Evolutionary conservation across 2,888 invertebrate species (phyloP).

Genomic region (Muschampia plurimacula): DNA sequence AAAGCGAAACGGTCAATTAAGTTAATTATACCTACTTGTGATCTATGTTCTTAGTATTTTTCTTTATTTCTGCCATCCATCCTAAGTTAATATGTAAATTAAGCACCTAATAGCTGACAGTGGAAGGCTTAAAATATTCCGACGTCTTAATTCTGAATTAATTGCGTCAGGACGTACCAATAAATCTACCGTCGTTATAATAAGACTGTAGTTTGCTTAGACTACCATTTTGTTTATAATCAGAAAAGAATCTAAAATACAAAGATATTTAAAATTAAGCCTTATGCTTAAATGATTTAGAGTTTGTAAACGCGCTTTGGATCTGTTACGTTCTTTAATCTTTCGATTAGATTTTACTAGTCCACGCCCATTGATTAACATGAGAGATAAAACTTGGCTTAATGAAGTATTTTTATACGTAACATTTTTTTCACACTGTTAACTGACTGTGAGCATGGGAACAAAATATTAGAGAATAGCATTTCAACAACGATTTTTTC

Average conservation of each 20-base stretch:
- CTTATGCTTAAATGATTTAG: constrained; percentile 39
- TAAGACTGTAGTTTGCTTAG: constrained; percentile 71
- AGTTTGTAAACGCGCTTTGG: constrained; percentile 38
- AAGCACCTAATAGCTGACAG: constrained; percentile 37
- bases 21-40: constrained; percentile 5
- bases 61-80: constrained; percentile 31
- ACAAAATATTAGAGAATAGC: constrained; percentile 44
- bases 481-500: not conserved
- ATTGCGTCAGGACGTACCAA: constrained; percentile 71
- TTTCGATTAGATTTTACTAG: constrained; percentile 63
- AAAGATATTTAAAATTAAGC: constrained; percentile 42
- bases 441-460: constrained; percentile 59
- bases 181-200: constrained; percentile 72
- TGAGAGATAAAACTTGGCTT: constrained; percentile 73
- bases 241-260: constrained; percentile 14
- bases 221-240: constrained; percentile 38
- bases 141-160: constrained; percentile 74
- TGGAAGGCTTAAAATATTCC: constrained; percentile 53
- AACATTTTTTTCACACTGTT: constrained; percentile 74
- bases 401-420: constrained; percentile 79
- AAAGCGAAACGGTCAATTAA: constrained; percentile 22
- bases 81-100: constrained; percentile 42
- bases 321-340: constrained; percentile 41
- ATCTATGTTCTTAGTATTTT: constrained; percentile 30
- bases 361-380: constrained; percentile 80